Evolutionary conservation across 2,888 invertebrate genomes (phyloP), one percentile per base, ranked within the genome.

Genomic region (Hetaerina titia): DNA sequence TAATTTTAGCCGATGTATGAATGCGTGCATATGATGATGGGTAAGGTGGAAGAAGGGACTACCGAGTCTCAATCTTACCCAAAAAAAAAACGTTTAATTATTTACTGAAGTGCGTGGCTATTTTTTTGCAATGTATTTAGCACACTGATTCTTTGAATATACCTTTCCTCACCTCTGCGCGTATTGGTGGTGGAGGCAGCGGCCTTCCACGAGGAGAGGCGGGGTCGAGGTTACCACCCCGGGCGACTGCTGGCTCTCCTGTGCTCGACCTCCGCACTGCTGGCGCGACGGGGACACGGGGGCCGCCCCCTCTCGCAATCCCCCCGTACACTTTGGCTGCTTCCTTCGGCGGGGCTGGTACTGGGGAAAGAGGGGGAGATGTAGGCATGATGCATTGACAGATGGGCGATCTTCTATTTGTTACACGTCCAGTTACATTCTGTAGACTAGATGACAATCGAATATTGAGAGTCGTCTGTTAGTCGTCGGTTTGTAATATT

Each of bases 261-360:
- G 90, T 15, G 90, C 31, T 74, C 45, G 60, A 22, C 17, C 90
- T 25, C 69, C 69, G 45, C 63, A 60, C 31, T 92, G 92, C 69
- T 31, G 69, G 56, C 22, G 92, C 31, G 31, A 60, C 13, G 56
- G 56, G n/a, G 92, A 19, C 45, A 15, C 64, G 64, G 45, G 64
- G 45, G 17, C 64, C 56, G 64, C 89, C 89, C 56, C 56, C 92
- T n/a, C 92, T 19, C 22, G 69, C 69, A 45, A 22, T 0, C 69
- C 92, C 19, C 56, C 69, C 7, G 92, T 7, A 0, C 22, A 57
- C 95, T 96, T 95, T 94, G 96, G 96, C 56, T 97, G 96, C 96
- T 97, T 97, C 95, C 96, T 96, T 63, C 97, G 96, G 19, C 97
- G 96, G 0, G 97, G 97, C 95, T 97, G 97, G 95, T 97, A 97